phyloP scores from a whole-genome alignment of 2,797 vertebrate genomes.

The Pseudotriccus pelzelni region DNA sequence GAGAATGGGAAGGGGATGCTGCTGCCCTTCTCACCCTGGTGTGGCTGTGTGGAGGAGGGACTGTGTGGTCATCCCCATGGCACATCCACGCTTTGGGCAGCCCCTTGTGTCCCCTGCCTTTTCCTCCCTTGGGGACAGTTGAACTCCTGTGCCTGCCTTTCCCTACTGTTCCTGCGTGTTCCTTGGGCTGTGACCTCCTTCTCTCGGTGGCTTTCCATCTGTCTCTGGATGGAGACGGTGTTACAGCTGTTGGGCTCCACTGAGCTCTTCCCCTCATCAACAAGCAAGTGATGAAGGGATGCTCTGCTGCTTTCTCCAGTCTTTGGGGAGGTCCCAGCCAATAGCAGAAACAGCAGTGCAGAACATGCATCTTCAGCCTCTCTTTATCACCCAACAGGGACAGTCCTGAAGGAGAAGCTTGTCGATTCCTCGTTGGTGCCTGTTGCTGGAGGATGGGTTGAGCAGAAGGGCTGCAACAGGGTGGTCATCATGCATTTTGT shows the following conservation, averaged over 20 bases:
- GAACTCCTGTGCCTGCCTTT: neutral
- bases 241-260: neutral
- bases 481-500: neutral
- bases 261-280: accelerated
- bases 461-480: neutral
- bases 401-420: neutral
- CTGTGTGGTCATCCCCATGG: neutral
- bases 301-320: neutral
- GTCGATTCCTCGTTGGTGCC: neutral
- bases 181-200: neutral
- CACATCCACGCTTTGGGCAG: neutral
- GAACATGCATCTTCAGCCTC: accelerated
- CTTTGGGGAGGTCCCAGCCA: neutral
- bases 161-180: neutral
- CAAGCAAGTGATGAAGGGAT: neutral
- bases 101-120: neutral
- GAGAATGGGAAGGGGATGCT: accelerated
- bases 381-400: neutral
- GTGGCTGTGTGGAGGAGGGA: neutral
- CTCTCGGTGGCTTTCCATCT: neutral
- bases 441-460: accelerated
- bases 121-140: neutral
- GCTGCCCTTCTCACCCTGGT: neutral
- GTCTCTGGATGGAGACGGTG: neutral
- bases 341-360: neutral